Evolutionary conservation across 2,113 vertebrate genomes (phyloP), one percentile per base, ranked within the genome.

Genomic region (Bambusicola thoracicus): DNA sequence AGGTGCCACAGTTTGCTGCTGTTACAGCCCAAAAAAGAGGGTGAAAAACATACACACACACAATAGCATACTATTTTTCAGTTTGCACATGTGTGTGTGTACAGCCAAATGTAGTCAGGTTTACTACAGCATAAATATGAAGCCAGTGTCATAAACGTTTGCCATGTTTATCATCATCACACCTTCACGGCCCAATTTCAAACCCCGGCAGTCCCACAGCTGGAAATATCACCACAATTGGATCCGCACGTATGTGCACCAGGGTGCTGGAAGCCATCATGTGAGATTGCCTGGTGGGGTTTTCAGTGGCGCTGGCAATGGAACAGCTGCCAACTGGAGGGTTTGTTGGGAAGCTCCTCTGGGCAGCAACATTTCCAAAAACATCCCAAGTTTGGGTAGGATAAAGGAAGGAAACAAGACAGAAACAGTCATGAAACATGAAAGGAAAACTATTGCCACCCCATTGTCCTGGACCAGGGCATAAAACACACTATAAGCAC

Each of bases 1-100:
- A 95, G 74, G 74, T 73, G 75, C 62, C 67, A 87, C 53, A 82
- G 81, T 69, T 72, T 73, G 65, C 49, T 77, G 34, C 68, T 27
- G 32, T 55, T 79, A 48, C n/a, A 89, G 41, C 29, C 36, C 19
- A 40, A 63, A 79, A 81, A 59, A 76, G 3, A 29, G n/a, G 30
- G 20, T 58, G 53, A 87, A 85, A 46, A 46, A 58, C 2, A 3
- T 59, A 41, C 21, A 25, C 0, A 0, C 36, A 38, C 41, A 22
- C 18, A 41, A 27, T 4, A 70, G 19, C 18, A 43, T 19, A 3
- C 4, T 11, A 10, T 15, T 85, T 79, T 92, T 65, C 66, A 87
- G 53, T 56, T 61, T 78, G 10, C n/a, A 6, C 14, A 7, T n/a
- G n/a, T n/a, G 27, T 61, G 46, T 0, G 0, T 18, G 15, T 30